Percentiles rank a stretch among this genome's conserved stretches.
These are phyloP conservation scores for Augiades crinisus DNA, from an alignment of 2,888 invertebrate species.

Conservation along the genomic window DNA sequence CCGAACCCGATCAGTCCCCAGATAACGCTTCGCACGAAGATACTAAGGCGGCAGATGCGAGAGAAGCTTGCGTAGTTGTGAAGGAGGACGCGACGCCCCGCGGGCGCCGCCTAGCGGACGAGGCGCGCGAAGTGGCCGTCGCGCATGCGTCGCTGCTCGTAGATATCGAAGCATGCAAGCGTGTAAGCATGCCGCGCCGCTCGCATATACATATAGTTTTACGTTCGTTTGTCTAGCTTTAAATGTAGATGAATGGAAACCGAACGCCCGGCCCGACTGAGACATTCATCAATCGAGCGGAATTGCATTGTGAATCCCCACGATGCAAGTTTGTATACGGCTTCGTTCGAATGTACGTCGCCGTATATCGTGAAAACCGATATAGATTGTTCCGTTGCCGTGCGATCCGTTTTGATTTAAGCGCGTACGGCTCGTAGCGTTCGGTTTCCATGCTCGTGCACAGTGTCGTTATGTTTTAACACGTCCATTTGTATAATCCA, in stretches of 20 bases:
- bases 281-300: neutral
- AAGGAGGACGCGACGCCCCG: slow-evolving; percentile 71
- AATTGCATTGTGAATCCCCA: slow-evolving; percentile 7
- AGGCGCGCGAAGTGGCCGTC: slow-evolving; percentile 74
- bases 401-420: slow-evolving; percentile 9
- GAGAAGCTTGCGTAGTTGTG: slow-evolving; percentile 73
- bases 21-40: slow-evolving; percentile 59
- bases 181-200: slow-evolving; percentile 85
- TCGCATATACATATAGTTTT: slow-evolving; percentile 49
- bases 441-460: slow-evolving; percentile 15
- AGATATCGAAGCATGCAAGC: slow-evolving; percentile 84
- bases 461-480: slow-evolving; percentile 10
- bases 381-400: neutral
- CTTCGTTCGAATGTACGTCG: slow-evolving; percentile 1
- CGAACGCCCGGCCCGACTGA: slow-evolving; percentile 22
- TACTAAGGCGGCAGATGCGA: slow-evolving; percentile 48
- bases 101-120: slow-evolving; percentile 70
- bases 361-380: neutral
- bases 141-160: slow-evolving; percentile 79
- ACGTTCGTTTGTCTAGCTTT: slow-evolving; percentile 47
- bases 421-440: neutral
- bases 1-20: slow-evolving; percentile 42
- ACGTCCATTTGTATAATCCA: slow-evolving; percentile 38
- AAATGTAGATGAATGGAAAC: slow-evolving; percentile 39
- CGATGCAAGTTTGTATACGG: slow-evolving; percentile 1